Evolutionary conservation across 2,888 invertebrate species (phyloP).

Genomic region (Oscheius sp.): DNA sequence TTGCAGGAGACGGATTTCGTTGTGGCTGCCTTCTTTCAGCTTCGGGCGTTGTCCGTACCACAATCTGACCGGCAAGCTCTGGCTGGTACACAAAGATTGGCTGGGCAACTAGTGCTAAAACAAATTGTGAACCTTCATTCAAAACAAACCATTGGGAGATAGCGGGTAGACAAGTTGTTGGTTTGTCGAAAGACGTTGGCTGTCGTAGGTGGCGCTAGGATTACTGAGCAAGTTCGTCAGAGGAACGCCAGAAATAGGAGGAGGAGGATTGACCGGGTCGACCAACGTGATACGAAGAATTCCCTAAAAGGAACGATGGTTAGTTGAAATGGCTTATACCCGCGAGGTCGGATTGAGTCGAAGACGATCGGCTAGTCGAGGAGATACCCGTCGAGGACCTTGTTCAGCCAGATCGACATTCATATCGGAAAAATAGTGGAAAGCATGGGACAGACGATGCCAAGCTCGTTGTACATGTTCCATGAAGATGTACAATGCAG

Average conservation of each 20-base stretch:
- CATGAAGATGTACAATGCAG: slow-evolving; percentile 22
- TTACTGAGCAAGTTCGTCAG: background rate
- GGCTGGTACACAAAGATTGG: too few relatives aligned
- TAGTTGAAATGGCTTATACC: background rate
- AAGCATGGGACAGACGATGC: slow-evolving; percentile 30
- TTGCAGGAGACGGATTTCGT: too few relatives aligned
- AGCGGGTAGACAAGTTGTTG: slow-evolving; percentile 19
- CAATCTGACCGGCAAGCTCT: too few relatives aligned
- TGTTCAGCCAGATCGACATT: slow-evolving; percentile 31
- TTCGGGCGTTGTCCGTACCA: too few relatives aligned
- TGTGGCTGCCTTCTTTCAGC: too few relatives aligned
- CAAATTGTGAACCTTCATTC: too few relatives aligned
- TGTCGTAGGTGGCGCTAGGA: slow-evolving; percentile 9
- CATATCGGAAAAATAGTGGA: slow-evolving; percentile 24
- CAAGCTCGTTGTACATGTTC: slow-evolving; percentile 32
- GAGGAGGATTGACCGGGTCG: slow-evolving; percentile 5
- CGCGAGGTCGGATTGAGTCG: background rate
- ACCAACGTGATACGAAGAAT: slow-evolving; percentile 12
- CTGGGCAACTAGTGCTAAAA: too few relatives aligned
- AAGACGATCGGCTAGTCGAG: slow-evolving; percentile 12
- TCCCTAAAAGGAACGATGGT: background rate
- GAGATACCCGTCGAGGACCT: slow-evolving; percentile 33
- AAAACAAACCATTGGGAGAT: slow-evolving; percentile 5
- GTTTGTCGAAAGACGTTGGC: background rate
- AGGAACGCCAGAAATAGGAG: background rate